Evolutionary conservation across 2,888 invertebrate species (phyloP), one percentile per base, ranked within the genome.

Genomic region (Tanytarsus gracilentus): DNA sequence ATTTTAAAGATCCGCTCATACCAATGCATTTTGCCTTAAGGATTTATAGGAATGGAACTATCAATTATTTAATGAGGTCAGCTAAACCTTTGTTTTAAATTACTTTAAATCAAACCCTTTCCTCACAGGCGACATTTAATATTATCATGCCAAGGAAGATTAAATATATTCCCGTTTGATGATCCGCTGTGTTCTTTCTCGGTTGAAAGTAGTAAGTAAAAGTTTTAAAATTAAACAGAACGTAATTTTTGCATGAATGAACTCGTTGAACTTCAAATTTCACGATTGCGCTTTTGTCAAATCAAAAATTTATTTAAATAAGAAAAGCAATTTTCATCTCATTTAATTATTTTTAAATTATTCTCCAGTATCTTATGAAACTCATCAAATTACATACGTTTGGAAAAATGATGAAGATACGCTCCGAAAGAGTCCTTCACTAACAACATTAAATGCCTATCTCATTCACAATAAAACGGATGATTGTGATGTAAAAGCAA

Each of bases 131-230:
- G 92, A 69, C 92, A 93, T 76, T 84, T 94, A 69, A 92, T 93
- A 69, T 79, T 94, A 70, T 92, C 91, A 69, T 94, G 94, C 76
- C 90, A 92, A 76, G 94, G 94, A 72, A 85, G 89, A 76, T 82
- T 93, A 71, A 89, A 91, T 75, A 93, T 94, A 76, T 94, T 93
- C 78, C 94, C 94, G 68, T 94, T 94, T 76, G 94, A 94, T 76
- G 92, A 93, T 80, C 93, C 93, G 68, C 82, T 86, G 78, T 94
- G 94, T 80, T 88, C 90, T 77, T 94, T 94, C 79, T 88, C 92
- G 71, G 88, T 94, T 82, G 93, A 94, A 81, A 93, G 92, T 80
- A 92, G 92, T 93, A 82, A 91, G 92, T 90, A 75, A 64, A 18
- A 9, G 44, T 61, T n/a, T n/a, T n/a, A n/a, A n/a, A n/a, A n/a